Conservation (phyloP, 2,888 invertebrate species). For the Troglohyphantes excavatus region DNA sequence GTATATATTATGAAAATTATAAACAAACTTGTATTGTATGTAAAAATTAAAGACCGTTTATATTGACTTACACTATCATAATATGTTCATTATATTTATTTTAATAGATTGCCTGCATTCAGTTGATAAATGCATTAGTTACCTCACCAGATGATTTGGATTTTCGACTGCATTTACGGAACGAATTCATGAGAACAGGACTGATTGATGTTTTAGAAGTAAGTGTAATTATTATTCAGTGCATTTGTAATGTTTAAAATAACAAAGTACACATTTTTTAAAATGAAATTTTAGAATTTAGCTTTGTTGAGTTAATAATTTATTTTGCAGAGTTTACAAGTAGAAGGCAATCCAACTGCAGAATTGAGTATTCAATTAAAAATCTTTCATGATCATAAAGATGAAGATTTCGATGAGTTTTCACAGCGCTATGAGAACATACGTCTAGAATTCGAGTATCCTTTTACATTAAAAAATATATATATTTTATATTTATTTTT, state of each 20-base stretch:
- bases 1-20: too few species aligned
- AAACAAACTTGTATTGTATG: too few species aligned
- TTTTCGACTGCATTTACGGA: slow-evolving; percentile 94
- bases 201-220: slow-evolving; percentile 89
- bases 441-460: slow-evolving; percentile 91
- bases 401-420: slow-evolving; percentile 96
- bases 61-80: too few species aligned
- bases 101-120: slow-evolving; percentile 91
- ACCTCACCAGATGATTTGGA: slow-evolving; percentile 93
- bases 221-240: background rate
- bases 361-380: slow-evolving; percentile 92
- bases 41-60: too few species aligned
- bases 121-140: slow-evolving; percentile 96
- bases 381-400: slow-evolving; percentile 93
- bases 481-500: background rate
- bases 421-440: slow-evolving; percentile 95
- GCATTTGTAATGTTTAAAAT: background rate
- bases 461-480: slow-evolving; percentile 80
- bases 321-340: slow-evolving; percentile 83
- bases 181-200: slow-evolving; percentile 97
- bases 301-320: background rate
- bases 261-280: background rate
- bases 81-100: too few species aligned
- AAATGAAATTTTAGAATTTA: background rate
- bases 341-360: slow-evolving; percentile 87